Percentiles rank a stretch among this genome's conserved stretches.
Evolutionary conservation across 2,888 invertebrate genomes (phyloP).

Genomic region (Platycnemis pennipes): DNA sequence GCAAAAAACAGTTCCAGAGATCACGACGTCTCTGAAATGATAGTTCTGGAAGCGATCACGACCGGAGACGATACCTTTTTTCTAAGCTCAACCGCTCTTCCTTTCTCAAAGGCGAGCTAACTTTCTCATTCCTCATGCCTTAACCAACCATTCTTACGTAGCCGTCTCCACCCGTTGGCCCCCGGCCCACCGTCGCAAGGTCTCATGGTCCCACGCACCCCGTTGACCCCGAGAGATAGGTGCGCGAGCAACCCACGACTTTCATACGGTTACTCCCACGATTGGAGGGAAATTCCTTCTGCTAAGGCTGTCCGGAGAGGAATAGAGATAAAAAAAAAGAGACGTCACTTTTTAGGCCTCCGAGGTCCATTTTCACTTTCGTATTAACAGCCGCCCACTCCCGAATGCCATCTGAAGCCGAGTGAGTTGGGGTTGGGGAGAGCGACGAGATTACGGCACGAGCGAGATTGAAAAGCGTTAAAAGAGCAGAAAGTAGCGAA

Average conservation of each 20-base stretch:
- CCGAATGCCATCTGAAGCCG: neutral
- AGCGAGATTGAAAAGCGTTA: too few relatives aligned
- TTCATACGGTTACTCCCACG: neutral
- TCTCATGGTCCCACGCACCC: neutral
- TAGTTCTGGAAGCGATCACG: neutral
- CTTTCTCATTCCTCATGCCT: neutral
- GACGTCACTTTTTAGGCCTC: neutral
- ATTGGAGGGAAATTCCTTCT: neutral
- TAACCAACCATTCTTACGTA: too few relatives aligned
- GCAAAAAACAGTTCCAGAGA: neutral
- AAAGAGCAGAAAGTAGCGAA: too few relatives aligned
- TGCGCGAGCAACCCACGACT: neutral
- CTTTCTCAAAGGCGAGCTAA: neutral
- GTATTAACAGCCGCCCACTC: neutral
- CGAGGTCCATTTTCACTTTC: conserved; percentile 30
- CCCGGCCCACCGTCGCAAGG: neutral
- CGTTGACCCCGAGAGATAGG: neutral
- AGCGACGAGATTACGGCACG: too few relatives aligned
- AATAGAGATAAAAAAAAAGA: neutral
- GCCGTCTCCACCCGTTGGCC: neutral
- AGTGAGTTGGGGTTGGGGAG: neutral
- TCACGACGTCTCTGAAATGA: neutral
- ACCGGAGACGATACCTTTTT: neutral
- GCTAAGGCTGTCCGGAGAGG: neutral
- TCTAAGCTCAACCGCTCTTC: neutral